Base-by-base conservation (phyloP, 1,140 invertebrate species). In the Lepidostoma basale region DNA sequence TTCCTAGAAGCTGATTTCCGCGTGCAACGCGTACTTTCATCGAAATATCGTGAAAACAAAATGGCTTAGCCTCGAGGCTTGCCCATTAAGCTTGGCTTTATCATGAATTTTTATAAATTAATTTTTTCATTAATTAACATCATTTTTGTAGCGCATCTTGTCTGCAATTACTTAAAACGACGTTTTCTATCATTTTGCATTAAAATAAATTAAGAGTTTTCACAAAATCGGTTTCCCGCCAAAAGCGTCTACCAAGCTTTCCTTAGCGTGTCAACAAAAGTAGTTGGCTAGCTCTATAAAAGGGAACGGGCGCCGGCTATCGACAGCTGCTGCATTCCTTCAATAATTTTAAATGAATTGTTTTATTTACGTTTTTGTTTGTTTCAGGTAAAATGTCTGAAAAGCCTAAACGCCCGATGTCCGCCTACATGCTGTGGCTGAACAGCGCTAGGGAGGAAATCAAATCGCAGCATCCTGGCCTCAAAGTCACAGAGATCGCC, bases 381-480 rank as follows among this genome's bases (percentile, higher is more conserved):
- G 20, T 76, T 74, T 25, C 75, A 83, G 85, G 86, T 74, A 91
- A 89, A 78, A 94, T 95, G 85, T 88, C 89, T 73, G 90, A 94
- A 77, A 89, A 88, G 80, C 94, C 94, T 33, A 96, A 96, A 80
- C 86, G 92, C 76, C 90, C 93, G 45, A 88, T 89, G 80, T 89
- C 91, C 49, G 93, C 92, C 3, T 96, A 92, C 79, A 92, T 96
- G 86, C 75, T 95, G 70, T 96, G 92, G 92, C 84, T 95, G n/a
- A 93, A 92, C 77, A 91, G 91, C 72, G 88, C 87, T 70, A 83
- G 94, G 71, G 91, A 93, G 74, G 82, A 86, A 72, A 91, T 96
- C 52, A 95, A 95, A 78, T 79, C 86, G 52, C 90, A 94, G 56
- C 85, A 91, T 79, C 92, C 93, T 56, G 91, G 90, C 49, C 87